Evolutionary conservation across 2,797 vertebrate genomes (phyloP), one percentile per base, ranked within the genome.

Genomic region (Smutsia temminckii): DNA sequence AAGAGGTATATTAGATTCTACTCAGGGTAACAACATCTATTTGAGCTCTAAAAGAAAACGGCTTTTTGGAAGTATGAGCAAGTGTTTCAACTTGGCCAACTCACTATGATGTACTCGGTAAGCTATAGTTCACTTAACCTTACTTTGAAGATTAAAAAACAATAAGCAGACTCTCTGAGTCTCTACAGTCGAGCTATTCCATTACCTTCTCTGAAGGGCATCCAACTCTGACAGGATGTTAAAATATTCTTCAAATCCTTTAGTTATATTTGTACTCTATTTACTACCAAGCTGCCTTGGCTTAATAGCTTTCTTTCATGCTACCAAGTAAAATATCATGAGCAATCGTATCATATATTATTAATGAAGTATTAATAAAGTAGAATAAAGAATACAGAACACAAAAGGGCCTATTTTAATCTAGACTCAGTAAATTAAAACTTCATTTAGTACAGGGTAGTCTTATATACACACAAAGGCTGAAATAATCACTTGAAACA

Each of bases 181-280:
- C 53, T 94, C 96, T 87, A 97, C 96, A 96, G 95, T 95, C 95
- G 88, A 69, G 93, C 96, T 97, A 93, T 85, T 79, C 97, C 94
- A 95, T 40, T 99, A 98, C 98, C 98, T 99, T 98, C 98, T 84
- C 98, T 80, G 98, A 96, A 95, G 98, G 97, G 98, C 98, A 96
- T 97, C 89, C 97, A 99, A 98, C 96, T 99, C 98, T 83, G 98
- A 98, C 97, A 90, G 98, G 98, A 97, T 80, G 98, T 98, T 98
- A 99, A 99, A 97, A 99, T 98, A 96, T 98, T 98, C 98, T 98
- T 99, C 98, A 98, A 98, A 97, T 99, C 98, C 98, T 98, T 98
- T 98, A 98, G 93, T 98, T 98, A 97, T 99, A 97, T 99, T 98
- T 95, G 98, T 97, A 95, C 98, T 98, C 97, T 98, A 97, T 94